phyloP scores from a whole-genome alignment of 2,888 invertebrate genomes.

The Ophion costatus region DNA sequence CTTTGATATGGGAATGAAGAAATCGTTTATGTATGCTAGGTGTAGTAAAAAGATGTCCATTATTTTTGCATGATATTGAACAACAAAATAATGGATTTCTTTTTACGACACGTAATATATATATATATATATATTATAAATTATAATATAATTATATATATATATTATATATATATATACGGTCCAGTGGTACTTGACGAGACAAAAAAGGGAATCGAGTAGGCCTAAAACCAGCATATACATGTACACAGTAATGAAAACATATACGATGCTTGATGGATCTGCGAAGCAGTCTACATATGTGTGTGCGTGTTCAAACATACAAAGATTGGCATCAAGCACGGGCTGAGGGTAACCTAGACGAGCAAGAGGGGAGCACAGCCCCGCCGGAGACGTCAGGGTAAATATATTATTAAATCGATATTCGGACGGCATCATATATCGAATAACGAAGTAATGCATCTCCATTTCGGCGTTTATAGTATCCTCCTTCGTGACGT shows the following conservation, averaged over 20 bases:
- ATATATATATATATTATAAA: too few relatives aligned
- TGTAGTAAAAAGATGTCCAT: too few relatives aligned
- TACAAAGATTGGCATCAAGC: slow-evolving; percentile 33
- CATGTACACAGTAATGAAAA: slow-evolving; percentile 54
- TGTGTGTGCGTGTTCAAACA: not conserved
- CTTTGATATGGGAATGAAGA: not conserved
- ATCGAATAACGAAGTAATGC: slow-evolving; percentile 65
- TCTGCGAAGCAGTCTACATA: slow-evolving; percentile 15
- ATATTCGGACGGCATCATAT: slow-evolving; percentile 56
- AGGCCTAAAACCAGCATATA: slow-evolving; percentile 33
- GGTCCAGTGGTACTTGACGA: not conserved
- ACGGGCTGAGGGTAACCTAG: slow-evolving; percentile 44
- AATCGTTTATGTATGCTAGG: not conserved
- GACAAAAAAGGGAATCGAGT: slow-evolving; percentile 24
- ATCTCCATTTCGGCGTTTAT: slow-evolving; percentile 45
- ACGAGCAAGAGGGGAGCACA: slow-evolving; percentile 37
- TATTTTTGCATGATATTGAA: too few relatives aligned
- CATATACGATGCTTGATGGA: slow-evolving; percentile 40
- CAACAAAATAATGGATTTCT: too few relatives aligned
- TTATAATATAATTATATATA: too few relatives aligned
- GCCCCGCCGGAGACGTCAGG: slow-evolving; percentile 44
- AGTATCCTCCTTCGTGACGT: slow-evolving; percentile 37
- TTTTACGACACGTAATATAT: too few relatives aligned
- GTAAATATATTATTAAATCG: slow-evolving; percentile 71
- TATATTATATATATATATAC: too few relatives aligned